Evolutionary conservation across 2,113 vertebrate genomes (phyloP).

Genomic region (Diphyllodes magnificus): DNA sequence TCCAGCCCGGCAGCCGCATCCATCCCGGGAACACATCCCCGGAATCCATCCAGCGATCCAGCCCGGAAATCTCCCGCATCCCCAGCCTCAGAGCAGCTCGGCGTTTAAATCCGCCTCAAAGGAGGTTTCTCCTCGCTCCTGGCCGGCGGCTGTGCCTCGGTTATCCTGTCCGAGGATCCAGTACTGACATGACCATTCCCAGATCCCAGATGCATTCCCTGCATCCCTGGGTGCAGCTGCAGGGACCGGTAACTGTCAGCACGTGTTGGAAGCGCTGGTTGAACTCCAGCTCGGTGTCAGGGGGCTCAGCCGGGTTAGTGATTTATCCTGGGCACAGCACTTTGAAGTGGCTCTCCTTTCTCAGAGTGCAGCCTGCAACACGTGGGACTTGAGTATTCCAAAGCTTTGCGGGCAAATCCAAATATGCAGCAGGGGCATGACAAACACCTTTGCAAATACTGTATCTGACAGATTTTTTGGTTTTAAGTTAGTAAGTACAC

Average conservation of each 20-base stretch:
- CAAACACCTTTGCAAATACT: background rate
- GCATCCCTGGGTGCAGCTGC: background rate
- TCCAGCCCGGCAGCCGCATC: background rate
- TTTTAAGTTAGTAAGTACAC: background rate
- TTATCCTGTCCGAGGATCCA: fast-evolving
- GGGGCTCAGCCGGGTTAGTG: background rate
- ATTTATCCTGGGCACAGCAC: background rate
- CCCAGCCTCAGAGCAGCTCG: background rate
- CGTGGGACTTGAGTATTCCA: background rate
- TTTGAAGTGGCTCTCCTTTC: background rate
- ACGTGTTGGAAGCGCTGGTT: background rate
- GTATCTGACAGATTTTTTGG: background rate
- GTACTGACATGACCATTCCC: fast-evolving
- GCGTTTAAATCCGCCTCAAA: fast-evolving
- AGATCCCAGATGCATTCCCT: background rate
- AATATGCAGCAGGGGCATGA: background rate
- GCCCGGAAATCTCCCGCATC: background rate
- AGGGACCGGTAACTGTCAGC: background rate
- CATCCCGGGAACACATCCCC: background rate
- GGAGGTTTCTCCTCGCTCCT: background rate
- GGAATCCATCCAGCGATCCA: background rate
- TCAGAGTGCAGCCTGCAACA: background rate
- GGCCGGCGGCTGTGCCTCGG: background rate
- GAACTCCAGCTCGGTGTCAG: background rate
- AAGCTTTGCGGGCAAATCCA: background rate